Base-by-base conservation (phyloP, 2,113 vertebrate species). In the Neotragus pygmaeus region DNA sequence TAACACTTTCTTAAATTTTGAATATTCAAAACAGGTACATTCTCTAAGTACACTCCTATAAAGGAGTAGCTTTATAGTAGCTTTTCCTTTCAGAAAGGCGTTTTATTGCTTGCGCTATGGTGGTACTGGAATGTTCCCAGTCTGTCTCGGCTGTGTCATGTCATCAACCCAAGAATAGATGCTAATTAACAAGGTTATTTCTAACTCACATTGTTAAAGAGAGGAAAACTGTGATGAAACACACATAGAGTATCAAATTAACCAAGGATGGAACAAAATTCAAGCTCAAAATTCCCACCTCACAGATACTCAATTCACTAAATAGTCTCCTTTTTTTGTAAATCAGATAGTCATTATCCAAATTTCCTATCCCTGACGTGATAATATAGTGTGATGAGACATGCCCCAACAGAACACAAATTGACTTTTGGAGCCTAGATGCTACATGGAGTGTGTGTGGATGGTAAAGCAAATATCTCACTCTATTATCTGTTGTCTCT, bases 401-500 rank as follows among this genome's bases (percentile, higher is more conserved):
- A 98, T 99, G 99, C 98, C 99, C 98, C 96, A 98, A 99, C 99
- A 99, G 98, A 98, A 99, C 99, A 98, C 97, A 98, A 96, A 99
- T 98, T 99, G 99, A 99, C 99, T 99, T 98, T 98, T 89, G 94
- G 97, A 98, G 97, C 96, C 97, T 98, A 90, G 97, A 98, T 98
- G 96, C 97, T 97, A 98, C 97, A 96, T 92, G 97, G 98, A 96
- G 96, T 96, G 98, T 96, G 98, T 97, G 98, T 88, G 93, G 89
- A 96, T 89, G 64, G 91, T 93, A 99, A 99, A 98, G 98, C 98
- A 99, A 99, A 99, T 99, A 98, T 99, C 99, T 99, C 99, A 99
- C 99, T 99, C 99, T 99, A 99, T 99, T 99, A 99, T 99, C 98
- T 99, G 99, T 98, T 98, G 98, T 99, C 99, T 99, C 98, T 98